Conservation (phyloP, 2,113 vertebrate species). For the Prinia subflava region DNA sequence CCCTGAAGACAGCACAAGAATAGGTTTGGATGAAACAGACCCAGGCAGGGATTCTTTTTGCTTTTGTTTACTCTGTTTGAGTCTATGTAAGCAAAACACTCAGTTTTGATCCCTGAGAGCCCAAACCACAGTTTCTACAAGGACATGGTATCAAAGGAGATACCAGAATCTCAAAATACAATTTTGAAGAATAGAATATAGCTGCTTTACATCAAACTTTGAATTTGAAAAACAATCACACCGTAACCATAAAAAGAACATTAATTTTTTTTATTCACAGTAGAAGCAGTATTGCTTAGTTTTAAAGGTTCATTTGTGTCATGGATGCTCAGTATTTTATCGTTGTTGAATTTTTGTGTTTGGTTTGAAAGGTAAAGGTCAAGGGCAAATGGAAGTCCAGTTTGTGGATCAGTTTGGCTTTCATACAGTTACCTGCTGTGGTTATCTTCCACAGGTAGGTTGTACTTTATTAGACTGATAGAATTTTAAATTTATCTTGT, state of each 20-base stretch:
- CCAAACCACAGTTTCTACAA: background rate
- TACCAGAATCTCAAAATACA: background rate
- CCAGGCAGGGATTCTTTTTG: background rate
- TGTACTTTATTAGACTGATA: background rate
- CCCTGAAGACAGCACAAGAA: background rate
- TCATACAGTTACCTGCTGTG: conserved; percentile 84
- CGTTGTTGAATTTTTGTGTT: conserved; percentile 6
- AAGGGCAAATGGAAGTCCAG: conserved; percentile 57
- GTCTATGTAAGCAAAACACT: background rate
- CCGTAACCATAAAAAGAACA: background rate
- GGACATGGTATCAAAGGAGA: background rate
- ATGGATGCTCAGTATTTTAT: background rate
- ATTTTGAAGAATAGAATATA: background rate
- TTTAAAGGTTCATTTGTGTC: background rate
- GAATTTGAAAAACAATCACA: background rate
- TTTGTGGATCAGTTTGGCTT: conserved; percentile 87
- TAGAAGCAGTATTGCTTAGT: background rate
- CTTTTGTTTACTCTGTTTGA: background rate
- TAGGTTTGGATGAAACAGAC: background rate
- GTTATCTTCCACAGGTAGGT: conserved; percentile 90
- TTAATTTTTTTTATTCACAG: background rate
- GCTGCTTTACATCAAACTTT: background rate
- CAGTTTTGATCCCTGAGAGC: background rate
- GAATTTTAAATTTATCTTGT: background rate
- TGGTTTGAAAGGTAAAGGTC: conserved; percentile 66